Base-by-base conservation (phyloP, 2,888 invertebrate genomes). In the Pecten maximus region DNA sequence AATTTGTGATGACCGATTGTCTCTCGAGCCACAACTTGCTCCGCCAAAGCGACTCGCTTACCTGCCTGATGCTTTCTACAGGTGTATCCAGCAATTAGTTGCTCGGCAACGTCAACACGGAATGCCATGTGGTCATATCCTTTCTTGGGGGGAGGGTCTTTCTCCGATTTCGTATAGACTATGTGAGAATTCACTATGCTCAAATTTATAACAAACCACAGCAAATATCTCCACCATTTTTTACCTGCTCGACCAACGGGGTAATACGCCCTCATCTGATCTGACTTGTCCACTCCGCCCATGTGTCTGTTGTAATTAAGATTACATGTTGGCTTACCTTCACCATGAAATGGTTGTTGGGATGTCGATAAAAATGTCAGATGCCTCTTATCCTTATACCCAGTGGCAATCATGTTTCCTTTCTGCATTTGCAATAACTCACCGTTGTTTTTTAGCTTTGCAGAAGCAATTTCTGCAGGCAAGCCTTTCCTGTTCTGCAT, bases 161-260 rank as follows among this genome's bases (percentile, higher is more conserved):
- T 89, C 23, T 74, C 40, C 19, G 60, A 35, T 86, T 86, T 89
- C 16, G 39, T 16, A n/a, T 39, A 89, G 2, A 89, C 40, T n/a
- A 89, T 74, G 0, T 35, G 40, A 23, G 86, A 86, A 89, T 90
- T 91, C n/a, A 90, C 44, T 35, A 91, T 87, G 10, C 90, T 74
- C n/a, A 90, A 50, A 54, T 92, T 88, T 2, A 92, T 50, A 40
- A 92, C n/a, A 40, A 86, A 90, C 86, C 90, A 89, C 40, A 90
- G 50, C 6, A 91, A 23, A 54, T 91, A 91, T 15, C 91, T 35
- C 92, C 91, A 91, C 92, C 91, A 92, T 48, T 90, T 90, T 10
- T n/a, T 40, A 28, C 88, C 39, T 40, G 88, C 50, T 28, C 91
- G 44, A 0, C 91, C 92, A 28, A 91, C 60, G 0, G 91, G 91